Evolutionary conservation across 2,888 invertebrate genomes (phyloP).

Genomic region (Gari tellinella): DNA sequence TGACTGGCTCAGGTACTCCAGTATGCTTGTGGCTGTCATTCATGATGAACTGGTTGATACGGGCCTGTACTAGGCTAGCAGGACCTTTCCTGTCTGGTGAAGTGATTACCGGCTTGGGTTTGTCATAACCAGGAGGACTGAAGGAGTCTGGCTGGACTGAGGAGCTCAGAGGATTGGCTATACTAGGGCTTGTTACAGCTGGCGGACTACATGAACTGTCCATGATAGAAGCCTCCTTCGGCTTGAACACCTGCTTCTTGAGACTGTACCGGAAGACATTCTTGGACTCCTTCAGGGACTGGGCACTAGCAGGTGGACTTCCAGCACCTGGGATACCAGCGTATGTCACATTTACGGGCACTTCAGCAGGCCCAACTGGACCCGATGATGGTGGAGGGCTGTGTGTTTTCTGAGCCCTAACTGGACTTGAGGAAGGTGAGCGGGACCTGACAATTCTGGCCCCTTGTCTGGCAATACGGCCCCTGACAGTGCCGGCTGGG

Average conservation of each 20-base stretch:
- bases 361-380: slow-evolving; percentile 40
- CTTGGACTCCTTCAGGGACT: slow-evolving; percentile 35
- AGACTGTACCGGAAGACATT: slow-evolving; percentile 47
- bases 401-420: slow-evolving; percentile 81
- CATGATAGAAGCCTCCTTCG: background rate
- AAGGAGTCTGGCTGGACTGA: slow-evolving; percentile 21
- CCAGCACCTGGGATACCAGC: slow-evolving; percentile 37
- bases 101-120: slow-evolving; percentile 37
- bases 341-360: slow-evolving; percentile 31
- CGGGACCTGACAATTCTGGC: slow-evolving; percentile 79
- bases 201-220: slow-evolving; percentile 2
- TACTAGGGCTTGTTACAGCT: background rate
- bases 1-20: background rate
- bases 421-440: slow-evolving; percentile 81
- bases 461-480: slow-evolving; percentile 82
- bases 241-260: slow-evolving; percentile 24
- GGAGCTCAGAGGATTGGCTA: background rate
- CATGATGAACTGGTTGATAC: slow-evolving; percentile 47
- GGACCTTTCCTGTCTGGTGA: slow-evolving; percentile 38
- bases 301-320: slow-evolving; percentile 50
- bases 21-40: slow-evolving; percentile 18
- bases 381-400: slow-evolving; percentile 9
- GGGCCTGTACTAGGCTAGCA: slow-evolving; percentile 38
- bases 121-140: slow-evolving; percentile 40
- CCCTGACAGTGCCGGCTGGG: slow-evolving; percentile 76